A percentile compares a stretch with the other conserved stretches of the same genome.
phyloP scores from a whole-genome alignment of 2,888 invertebrate genomes.

The Andrena minutula region DNA sequence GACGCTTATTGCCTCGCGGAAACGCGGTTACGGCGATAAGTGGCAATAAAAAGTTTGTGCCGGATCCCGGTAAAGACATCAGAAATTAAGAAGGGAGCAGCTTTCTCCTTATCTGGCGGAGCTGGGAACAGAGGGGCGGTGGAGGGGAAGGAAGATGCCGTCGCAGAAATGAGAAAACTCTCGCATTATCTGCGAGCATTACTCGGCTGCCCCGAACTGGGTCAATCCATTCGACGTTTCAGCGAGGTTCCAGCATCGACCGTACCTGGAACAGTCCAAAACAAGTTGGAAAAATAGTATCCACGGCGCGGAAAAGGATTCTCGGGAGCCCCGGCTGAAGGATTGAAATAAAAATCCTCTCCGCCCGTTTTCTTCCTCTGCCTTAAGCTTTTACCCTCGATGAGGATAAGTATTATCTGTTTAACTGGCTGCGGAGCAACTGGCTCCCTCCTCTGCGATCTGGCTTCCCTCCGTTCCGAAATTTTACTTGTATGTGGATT shows the following conservation, averaged over 20 bases:
- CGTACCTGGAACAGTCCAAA: conserved; percentile 62
- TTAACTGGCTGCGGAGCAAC: conserved; percentile 17
- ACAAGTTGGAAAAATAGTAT: conserved; percentile 67
- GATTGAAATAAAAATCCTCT: conserved; percentile 59
- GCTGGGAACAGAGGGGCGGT: not conserved
- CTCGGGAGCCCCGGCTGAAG: conserved; percentile 40
- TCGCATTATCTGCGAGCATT: conserved; percentile 65
- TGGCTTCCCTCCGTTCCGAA: not conserved
- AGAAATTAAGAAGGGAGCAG: conserved; percentile 50
- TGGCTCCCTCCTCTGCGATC: not conserved
- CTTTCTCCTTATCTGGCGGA: conserved; percentile 40
- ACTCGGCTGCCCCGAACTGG: conserved; percentile 61
- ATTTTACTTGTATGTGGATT: not conserved
- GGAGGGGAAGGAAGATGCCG: conserved; percentile 25
- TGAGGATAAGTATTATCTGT: conserved; percentile 33
- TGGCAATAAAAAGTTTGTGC: conserved; percentile 49
- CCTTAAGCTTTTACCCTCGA: conserved; percentile 14
- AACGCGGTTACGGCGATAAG: conserved; percentile 45
- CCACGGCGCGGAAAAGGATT: conserved; percentile 40
- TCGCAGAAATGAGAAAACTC: conserved; percentile 64
- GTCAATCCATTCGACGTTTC: conserved; percentile 67
- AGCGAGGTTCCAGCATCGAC: conserved; percentile 54
- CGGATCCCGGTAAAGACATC: conserved; percentile 45
- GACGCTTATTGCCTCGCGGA: conserved; percentile 34
- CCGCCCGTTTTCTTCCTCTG: conserved; percentile 12